Conservation (phyloP, 2,888 invertebrate species). For the Dermolepida albohirtum region DNA sequence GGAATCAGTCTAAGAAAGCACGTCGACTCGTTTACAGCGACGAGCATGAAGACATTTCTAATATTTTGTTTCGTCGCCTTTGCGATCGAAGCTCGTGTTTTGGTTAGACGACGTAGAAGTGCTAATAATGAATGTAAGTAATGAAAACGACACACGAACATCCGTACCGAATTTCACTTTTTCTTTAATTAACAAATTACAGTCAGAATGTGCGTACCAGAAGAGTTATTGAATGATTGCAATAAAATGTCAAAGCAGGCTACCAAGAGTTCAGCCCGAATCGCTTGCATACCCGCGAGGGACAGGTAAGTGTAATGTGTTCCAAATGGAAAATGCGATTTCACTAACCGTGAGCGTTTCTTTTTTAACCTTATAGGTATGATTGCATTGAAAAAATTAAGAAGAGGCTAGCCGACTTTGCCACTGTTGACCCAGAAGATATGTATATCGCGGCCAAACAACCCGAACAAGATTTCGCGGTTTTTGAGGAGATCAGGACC, state of each 20-base stretch:
- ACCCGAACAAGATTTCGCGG: constrained; percentile 78
- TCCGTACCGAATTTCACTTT: background rate
- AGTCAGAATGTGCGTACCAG: constrained; percentile 84
- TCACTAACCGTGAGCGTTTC: background rate
- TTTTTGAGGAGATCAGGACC: constrained; percentile 82
- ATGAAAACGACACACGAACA: background rate
- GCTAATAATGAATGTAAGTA: constrained; percentile 49
- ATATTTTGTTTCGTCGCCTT: constrained; percentile 32
- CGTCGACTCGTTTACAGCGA: background rate
- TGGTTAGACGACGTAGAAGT: constrained; percentile 44
- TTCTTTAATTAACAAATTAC: constrained; percentile 24
- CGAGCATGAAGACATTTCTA: constrained; percentile 38
- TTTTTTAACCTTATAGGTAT: constrained; percentile 65
- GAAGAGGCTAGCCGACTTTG: constrained; percentile 82
- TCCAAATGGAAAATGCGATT: constrained; percentile 20
- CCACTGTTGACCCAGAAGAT: constrained; percentile 87
- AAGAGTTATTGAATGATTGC: constrained; percentile 73
- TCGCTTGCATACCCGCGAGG: constrained; percentile 77
- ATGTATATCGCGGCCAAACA: constrained; percentile 85
- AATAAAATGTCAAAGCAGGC: constrained; percentile 74
- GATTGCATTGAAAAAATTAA: constrained; percentile 83
- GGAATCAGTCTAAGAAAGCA: background rate
- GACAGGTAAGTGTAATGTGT: constrained; percentile 70
- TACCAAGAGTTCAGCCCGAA: constrained; percentile 70
- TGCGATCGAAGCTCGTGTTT: constrained; percentile 42